phyloP scores from a whole-genome alignment of 2,113 vertebrate species.

The Hystrix cristata region DNA sequence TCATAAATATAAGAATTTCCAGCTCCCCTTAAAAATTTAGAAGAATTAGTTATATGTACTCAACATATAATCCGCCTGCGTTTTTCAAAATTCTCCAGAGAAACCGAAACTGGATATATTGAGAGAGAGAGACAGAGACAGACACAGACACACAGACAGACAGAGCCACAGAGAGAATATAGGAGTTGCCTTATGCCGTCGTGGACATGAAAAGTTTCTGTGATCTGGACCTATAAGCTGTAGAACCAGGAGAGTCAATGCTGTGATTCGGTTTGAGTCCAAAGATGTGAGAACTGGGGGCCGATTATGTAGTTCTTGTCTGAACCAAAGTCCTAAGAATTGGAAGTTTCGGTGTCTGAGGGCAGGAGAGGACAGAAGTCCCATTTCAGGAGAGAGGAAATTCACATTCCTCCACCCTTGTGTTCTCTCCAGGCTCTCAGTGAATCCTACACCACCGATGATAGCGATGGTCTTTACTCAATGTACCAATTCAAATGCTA shows the following conservation, averaged over 20 bases:
- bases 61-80: conserved; percentile 11
- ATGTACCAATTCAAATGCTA: background rate
- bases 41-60: conserved; percentile 12
- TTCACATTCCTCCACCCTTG: background rate
- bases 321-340: background rate
- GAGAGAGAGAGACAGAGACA: background rate
- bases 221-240: background rate
- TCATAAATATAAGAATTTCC: background rate
- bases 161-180: background rate
- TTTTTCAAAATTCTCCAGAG: background rate
- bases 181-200: background rate
- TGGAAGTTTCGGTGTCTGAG: rapidly evolving
- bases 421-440: background rate
- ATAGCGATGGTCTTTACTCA: background rate
- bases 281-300: background rate
- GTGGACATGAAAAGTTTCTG: background rate
- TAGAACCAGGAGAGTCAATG: background rate
- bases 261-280: background rate
- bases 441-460: background rate
- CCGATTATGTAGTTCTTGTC: background rate
- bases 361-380: background rate
- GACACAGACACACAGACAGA: background rate
- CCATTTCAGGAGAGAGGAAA: background rate
- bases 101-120: background rate
- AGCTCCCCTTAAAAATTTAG: conserved; percentile 35